Percentiles rank a stretch among this genome's conserved stretches.
Conservation (phyloP, 35 echinoderm and acorn worm genomes). For the Heliocidaris tuberculata region DNA sequence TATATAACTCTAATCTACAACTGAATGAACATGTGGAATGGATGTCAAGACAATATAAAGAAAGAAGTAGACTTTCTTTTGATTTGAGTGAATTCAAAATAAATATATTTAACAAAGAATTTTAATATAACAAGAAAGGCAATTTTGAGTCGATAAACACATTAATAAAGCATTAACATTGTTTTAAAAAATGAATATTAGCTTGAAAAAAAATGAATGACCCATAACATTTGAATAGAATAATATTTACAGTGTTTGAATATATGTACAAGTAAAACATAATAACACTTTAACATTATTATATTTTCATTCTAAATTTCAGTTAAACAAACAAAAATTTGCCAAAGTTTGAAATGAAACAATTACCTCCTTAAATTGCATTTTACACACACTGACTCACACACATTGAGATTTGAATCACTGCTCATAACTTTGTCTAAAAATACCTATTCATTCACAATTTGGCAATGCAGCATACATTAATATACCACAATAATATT, state of each 20-base stretch:
- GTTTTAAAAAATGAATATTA: no score
- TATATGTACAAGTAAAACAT: constrained; percentile 2
- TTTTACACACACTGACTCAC: neutral
- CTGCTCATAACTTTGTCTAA: neutral
- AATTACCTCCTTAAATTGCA: neutral
- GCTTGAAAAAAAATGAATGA: no score
- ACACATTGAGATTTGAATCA: neutral
- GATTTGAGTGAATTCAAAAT: neutral
- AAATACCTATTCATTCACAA: neutral
- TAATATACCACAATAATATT: neutral
- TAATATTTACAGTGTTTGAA: neutral
- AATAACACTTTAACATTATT: neutral
- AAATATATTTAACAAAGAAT: neutral
- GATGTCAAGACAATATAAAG: no score
- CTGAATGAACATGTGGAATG: no score
- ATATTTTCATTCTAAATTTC: neutral
- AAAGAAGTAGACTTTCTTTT: no score
- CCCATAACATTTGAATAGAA: neutral
- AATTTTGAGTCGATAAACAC: neutral
- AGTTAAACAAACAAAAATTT: neutral
- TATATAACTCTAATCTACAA: no score
- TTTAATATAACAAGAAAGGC: neutral
- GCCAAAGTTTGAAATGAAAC: neutral
- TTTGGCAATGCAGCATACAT: neutral
- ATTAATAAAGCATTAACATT: neutral